Base-by-base conservation (phyloP, 2,888 invertebrate genomes). In the Cephus runcator region DNA sequence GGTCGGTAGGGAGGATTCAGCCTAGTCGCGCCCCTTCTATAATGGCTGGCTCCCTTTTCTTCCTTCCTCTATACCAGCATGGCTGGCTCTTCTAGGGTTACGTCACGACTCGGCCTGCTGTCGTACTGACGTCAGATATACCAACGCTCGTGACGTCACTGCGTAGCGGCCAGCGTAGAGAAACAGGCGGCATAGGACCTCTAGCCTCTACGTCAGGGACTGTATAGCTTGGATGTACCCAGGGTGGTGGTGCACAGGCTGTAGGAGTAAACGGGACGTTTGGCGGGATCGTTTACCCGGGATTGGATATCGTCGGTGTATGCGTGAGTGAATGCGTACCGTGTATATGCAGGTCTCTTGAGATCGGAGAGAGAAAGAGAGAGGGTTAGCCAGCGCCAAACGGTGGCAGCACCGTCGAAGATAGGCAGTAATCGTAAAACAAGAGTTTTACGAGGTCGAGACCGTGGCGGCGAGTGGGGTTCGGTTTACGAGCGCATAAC, bases 21-120 rank as follows among this genome's bases (percentile, higher is more conserved):
- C 90, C 91, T 91, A 91, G 91, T 91, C 91, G 91, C 91, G 91
- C 91, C 91, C 91, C 91, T 91, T 91, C 91, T 90, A 91, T 91
- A 91, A 91, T 91, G 91, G 91, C 92, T 91, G 56, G 56, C 56
- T 56, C 56, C 90, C 92, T 90, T 90, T 91, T 91, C 90, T 90
- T 90, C 90, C 90, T 89, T 91, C 89, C 91, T 90, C 90, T 89
- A 88, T 88, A 90, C 75, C 91, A 90, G 90, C 86, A 91, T 91
- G 91, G 91, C 90, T 91, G 90, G 89, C 88, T 81, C 77, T 77
- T 79, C 81, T 75, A 80, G 77, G 77, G 81, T 83, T 82, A 83
- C 83, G 83, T 84, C 84, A 83, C 82, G 81, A 74, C 76, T 75
- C 75, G 75, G 34, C 33, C n/a, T 35, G 12, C 69, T 23, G 69